Evolutionary conservation across 1,140 invertebrate genomes (phyloP).

Genomic region (Zaprionus ghesquierei): DNA sequence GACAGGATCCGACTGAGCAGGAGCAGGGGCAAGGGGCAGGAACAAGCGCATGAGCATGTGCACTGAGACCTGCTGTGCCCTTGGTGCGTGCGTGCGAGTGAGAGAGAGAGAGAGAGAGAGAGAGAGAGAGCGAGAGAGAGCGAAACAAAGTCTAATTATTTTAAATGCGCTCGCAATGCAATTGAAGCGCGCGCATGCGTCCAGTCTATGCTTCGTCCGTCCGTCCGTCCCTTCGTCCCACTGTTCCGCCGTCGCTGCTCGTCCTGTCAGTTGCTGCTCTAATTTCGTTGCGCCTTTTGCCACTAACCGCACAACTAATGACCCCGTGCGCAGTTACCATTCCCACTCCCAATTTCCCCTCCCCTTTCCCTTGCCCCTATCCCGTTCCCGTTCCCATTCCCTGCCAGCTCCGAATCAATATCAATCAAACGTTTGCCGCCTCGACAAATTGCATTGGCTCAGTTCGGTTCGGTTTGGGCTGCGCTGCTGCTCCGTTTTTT

Average conservation of each 20-base stretch:
- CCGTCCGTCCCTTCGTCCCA: background rate
- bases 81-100: background rate
- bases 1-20: constrained; percentile 18
- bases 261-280: constrained; percentile 51
- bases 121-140: background rate
- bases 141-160: constrained; percentile 63
- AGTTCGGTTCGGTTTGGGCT: constrained; percentile 13
- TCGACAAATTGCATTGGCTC: constrained; percentile 71
- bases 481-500: background rate
- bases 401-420: constrained; percentile 63
- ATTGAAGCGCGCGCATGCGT: constrained; percentile 76
- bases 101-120: background rate
- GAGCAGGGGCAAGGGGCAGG: constrained; percentile 12
- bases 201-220: background rate
- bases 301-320: constrained; percentile 62
- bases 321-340: constrained; percentile 26
- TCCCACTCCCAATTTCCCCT: background rate
- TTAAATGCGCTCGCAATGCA: constrained; percentile 63
- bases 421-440: constrained; percentile 76
- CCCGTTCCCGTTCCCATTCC: background rate
- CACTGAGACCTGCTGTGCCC: background rate
- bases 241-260: background rate
- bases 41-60: constrained; percentile 9
- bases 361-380: no score
- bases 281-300: constrained; percentile 66